A percentile compares a stretch with the other conserved stretches of the same genome.
phyloP scores from a whole-genome alignment of 2,888 invertebrate genomes.

The Pristionchus maxplancki region DNA sequence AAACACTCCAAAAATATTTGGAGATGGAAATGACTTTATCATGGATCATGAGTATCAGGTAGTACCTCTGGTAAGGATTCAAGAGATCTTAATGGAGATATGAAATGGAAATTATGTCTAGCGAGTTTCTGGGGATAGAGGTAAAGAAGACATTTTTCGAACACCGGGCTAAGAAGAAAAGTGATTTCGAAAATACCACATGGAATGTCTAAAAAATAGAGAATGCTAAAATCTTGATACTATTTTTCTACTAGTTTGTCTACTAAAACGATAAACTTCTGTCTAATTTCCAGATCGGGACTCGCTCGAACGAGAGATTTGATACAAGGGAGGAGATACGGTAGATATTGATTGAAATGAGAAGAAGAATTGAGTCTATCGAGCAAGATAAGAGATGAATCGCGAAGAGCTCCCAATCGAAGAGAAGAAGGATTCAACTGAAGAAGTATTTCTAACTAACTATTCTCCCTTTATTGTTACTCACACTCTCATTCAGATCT shows the following conservation, averaged over 20 bases:
- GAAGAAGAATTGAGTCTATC: not conserved
- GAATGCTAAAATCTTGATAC: not conserved
- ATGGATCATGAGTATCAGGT: not conserved
- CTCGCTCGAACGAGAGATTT: constrained; percentile 57
- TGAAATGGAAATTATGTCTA: not conserved
- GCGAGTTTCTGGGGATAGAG: not conserved
- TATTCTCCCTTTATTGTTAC: not conserved
- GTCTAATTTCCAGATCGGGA: constrained; percentile 61
- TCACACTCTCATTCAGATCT: constrained; percentile 21
- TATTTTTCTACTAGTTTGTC: constrained; percentile 10
- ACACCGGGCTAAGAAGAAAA: not conserved
- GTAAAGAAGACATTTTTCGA: not conserved
- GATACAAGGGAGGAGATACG: constrained; percentile 54
- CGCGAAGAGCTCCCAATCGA: constrained; percentile 27
- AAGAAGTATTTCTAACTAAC: not conserved
- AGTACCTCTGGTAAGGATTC: not conserved
- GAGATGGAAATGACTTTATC: constrained; percentile 6
- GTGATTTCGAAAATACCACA: not conserved
- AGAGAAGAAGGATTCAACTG: constrained; percentile 33
- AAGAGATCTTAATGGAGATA: not conserved
- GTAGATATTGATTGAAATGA: constrained; percentile 32
- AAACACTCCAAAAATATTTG: too few species aligned
- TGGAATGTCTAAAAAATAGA: not conserved
- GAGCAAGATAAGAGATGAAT: not conserved
- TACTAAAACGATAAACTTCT: constrained; percentile 38